phyloP scores from a whole-genome alignment of 1,140 invertebrate genomes.

The Platorchestia sp. region DNA sequence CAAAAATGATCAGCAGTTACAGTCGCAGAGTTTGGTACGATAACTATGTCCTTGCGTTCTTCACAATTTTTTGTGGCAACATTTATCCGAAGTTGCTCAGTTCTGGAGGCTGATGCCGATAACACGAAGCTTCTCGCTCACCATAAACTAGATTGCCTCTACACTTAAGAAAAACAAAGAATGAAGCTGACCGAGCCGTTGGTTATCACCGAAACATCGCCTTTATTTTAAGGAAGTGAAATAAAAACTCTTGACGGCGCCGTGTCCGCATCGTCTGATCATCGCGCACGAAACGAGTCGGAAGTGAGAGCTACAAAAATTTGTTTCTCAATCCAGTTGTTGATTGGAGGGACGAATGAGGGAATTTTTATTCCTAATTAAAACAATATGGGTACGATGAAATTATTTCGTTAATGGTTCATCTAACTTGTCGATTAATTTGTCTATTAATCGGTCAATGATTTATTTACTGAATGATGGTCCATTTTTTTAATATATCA shows the following conservation, averaged over 20 bases:
- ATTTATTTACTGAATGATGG: no score
- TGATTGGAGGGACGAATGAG: no score
- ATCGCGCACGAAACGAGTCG: background rate
- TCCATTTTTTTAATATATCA: no score
- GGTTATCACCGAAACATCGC: slow-evolving; percentile 23
- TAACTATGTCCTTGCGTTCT: background rate
- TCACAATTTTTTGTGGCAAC: background rate
- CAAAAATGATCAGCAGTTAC: background rate
- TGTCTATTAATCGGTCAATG: no score
- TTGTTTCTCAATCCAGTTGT: no score
- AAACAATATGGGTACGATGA: no score
- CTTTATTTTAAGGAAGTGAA: slow-evolving; percentile 50
- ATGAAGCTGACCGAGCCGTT: background rate
- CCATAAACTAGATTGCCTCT: slow-evolving; percentile 47
- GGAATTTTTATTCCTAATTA: no score
- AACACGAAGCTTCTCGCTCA: slow-evolving; percentile 7
- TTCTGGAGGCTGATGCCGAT: background rate
- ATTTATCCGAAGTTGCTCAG: background rate
- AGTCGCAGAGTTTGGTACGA: background rate
- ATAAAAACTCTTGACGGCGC: background rate
- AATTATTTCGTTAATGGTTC: no score
- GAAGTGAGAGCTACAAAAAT: background rate
- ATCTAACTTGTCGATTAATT: no score
- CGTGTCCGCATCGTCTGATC: background rate
- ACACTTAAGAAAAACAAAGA: slow-evolving; percentile 27